phyloP scores from a whole-genome alignment of 2,888 invertebrate species.

The Piscicola geometra region DNA sequence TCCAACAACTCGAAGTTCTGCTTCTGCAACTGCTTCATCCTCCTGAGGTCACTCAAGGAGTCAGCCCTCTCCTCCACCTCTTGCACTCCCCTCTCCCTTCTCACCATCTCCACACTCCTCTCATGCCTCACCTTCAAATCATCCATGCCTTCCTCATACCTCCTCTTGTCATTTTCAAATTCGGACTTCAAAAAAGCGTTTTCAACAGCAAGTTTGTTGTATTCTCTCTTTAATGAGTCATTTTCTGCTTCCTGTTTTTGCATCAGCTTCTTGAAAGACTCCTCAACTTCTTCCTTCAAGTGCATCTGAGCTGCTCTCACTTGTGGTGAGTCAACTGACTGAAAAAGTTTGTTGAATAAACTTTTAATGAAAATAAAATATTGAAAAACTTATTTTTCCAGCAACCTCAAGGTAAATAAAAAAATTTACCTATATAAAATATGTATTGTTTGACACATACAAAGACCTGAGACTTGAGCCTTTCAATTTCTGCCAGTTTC shows the following conservation, averaged over 20 bases:
- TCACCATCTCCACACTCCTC: conserved; percentile 49
- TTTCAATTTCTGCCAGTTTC: conserved; percentile 32
- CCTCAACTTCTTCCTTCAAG: conserved; percentile 51
- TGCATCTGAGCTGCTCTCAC: conserved; percentile 50
- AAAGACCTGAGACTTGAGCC: conserved; percentile 30
- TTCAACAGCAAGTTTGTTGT: conserved; percentile 53
- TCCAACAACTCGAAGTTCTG: conserved; percentile 24
- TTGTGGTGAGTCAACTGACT: conserved; percentile 51
- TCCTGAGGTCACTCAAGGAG: conserved; percentile 22
- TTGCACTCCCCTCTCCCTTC: conserved; percentile 25
- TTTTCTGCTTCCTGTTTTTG: conserved; percentile 49
- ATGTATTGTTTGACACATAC: too few relatives aligned
- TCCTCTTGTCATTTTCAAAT: conserved; percentile 52
- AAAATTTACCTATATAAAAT: not conserved
- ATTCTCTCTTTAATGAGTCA: conserved; percentile 48
- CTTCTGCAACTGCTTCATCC: conserved; percentile 30
- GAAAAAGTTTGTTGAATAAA: not conserved
- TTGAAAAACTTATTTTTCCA: not conserved
- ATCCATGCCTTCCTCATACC: conserved; percentile 49
- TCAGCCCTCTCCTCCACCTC: conserved; percentile 21
- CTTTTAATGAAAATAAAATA: not conserved
- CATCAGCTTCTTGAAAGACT: conserved; percentile 48
- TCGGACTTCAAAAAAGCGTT: conserved; percentile 54
- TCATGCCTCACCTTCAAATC: conserved; percentile 53
- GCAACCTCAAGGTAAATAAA: not conserved